Percentiles rank a stretch among this genome's conserved stretches.
Conservation (phyloP, 2,888 invertebrate species). For the Willowsia nigromaculata region DNA sequence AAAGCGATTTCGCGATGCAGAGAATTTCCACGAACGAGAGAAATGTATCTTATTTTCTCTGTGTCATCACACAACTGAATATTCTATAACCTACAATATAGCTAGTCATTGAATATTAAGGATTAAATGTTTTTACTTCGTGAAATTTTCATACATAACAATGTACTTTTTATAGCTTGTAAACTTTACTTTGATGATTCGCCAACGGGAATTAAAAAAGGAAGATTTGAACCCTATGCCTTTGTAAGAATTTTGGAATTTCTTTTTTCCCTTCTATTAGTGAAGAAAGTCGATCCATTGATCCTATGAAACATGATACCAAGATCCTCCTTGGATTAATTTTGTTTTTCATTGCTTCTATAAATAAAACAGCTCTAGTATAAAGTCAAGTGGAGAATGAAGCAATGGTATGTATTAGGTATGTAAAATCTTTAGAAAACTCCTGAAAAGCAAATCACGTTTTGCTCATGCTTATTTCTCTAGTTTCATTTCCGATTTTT, state of each 20-base stretch:
- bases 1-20: neutral
- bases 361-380: neutral
- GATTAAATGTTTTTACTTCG: too few species aligned
- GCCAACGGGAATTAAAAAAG: neutral
- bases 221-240: neutral
- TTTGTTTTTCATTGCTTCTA: conserved; percentile 13
- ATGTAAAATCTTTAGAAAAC: neutral
- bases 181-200: conserved; percentile 1
- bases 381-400: neutral
- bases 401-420: neutral
- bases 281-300: conserved; percentile 16
- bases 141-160: neutral
- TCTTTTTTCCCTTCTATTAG: neutral
- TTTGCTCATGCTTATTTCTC: conserved; percentile 45
- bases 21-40: too few species aligned
- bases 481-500: conserved; percentile 65
- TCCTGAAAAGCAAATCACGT: conserved; percentile 35
- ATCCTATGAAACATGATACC: neutral
- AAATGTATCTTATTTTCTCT: neutral
- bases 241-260: neutral
- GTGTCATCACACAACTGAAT: too few species aligned
- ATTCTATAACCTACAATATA: too few species aligned
- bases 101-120: too few species aligned
- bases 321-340: conserved; percentile 22
- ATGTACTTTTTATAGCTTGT: neutral